Conservation (phyloP, 2,888 invertebrate species). For the Cephalotes varians region DNA sequence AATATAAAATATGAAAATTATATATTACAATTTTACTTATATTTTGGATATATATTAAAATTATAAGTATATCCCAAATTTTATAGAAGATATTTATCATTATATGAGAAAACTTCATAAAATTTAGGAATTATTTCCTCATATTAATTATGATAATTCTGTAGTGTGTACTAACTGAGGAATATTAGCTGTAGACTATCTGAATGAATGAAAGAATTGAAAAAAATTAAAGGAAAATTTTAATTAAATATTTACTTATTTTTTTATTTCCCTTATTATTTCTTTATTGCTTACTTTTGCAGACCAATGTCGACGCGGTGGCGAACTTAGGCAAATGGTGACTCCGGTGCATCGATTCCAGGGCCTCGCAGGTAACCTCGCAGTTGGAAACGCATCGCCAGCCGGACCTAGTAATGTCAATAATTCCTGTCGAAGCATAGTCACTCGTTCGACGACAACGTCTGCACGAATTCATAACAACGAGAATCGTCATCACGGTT, state of each 20-base stretch:
- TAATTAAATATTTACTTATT: not conserved
- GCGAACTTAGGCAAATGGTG: conserved; percentile 89
- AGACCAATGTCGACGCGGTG: conserved; percentile 83
- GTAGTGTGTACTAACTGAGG: not conserved
- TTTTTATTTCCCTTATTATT: not conserved
- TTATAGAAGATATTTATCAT: too few relatives aligned
- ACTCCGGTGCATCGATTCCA: conserved; percentile 91
- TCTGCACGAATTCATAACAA: conserved; percentile 69
- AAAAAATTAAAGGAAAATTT: not conserved
- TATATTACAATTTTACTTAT: not conserved
- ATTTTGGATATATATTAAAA: not conserved
- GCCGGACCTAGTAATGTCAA: conserved; percentile 84
- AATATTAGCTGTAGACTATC: not conserved
- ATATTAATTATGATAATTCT: not conserved
- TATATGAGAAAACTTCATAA: not conserved
- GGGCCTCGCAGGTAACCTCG: conserved; percentile 85
- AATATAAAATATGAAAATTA: not conserved
- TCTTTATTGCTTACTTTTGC: conserved; percentile 12
- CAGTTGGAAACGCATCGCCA: conserved; percentile 86
- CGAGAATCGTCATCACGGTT: conserved; percentile 69
- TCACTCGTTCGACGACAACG: conserved; percentile 64
- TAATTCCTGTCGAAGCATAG: conserved; percentile 68
- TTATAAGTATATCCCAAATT: not conserved
- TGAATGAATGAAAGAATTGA: not conserved
- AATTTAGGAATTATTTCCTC: not conserved